phyloP scores from a whole-genome alignment of 2,888 invertebrate genomes.

The Ernsta delagoae region DNA sequence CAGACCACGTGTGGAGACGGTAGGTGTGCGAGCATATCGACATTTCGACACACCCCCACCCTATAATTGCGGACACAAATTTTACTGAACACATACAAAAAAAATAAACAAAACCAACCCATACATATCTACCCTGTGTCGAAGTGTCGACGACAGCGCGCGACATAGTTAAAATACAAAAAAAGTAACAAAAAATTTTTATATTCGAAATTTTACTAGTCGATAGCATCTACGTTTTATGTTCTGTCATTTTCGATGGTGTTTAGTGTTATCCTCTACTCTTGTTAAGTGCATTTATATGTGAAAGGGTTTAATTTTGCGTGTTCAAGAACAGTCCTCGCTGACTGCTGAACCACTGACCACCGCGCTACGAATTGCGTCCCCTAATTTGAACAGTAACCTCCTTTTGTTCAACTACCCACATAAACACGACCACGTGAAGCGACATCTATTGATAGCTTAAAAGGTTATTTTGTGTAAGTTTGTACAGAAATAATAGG shows the following conservation, averaged over 20 bases:
- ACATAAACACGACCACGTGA: slow-evolving; percentile 51
- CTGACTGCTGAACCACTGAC: slow-evolving; percentile 56
- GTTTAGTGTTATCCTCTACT: slow-evolving; percentile 11
- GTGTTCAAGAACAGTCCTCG: slow-evolving; percentile 53
- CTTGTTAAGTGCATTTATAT: slow-evolving; percentile 75
- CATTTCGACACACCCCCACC: slow-evolving; percentile 62
- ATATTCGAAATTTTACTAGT: slow-evolving; percentile 83
- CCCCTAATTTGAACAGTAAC: slow-evolving; percentile 64
- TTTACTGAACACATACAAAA: slow-evolving; percentile 3
- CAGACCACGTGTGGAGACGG: slow-evolving; percentile 68
- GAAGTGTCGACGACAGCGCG: slow-evolving; percentile 72
- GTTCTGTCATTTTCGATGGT: slow-evolving; percentile 48
- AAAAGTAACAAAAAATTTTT: slow-evolving; percentile 68
- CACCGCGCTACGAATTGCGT: slow-evolving; percentile 72
- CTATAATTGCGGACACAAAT: slow-evolving; percentile 11
- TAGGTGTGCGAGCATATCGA: slow-evolving; percentile 58
- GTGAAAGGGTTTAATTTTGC: slow-evolving; percentile 50
- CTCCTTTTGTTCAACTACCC: slow-evolving; percentile 47
- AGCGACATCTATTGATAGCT: slow-evolving; percentile 80
- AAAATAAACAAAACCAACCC: slow-evolving; percentile 44
- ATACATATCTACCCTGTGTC: slow-evolving; percentile 83
- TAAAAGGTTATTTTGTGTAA: slow-evolving; percentile 80
- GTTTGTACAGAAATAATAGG: slow-evolving; percentile 83
- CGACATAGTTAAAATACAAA: slow-evolving; percentile 56
- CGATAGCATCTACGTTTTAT: slow-evolving; percentile 73